Base-by-base conservation (phyloP, 2,113 vertebrate species). In the Nothobranchius kuhntae region DNA sequence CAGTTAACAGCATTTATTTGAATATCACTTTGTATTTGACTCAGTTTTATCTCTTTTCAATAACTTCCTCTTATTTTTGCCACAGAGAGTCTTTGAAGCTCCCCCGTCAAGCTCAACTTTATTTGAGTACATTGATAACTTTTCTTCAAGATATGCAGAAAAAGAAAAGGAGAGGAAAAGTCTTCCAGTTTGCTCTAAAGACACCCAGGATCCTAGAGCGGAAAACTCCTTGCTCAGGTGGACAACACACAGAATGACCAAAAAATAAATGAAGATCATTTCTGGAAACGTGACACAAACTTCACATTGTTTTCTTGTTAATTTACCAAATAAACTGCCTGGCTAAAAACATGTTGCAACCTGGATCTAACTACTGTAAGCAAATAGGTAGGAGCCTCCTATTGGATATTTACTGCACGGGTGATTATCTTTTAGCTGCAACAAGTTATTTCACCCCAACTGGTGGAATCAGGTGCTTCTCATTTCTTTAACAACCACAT, bases 171-270 rank as follows among this genome's bases (percentile, higher is more conserved):
- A 92, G 48, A 89, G 71, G 62, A 85, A 52, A 12, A 63, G 51
- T 61, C 73, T 75, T 3, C 57, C 67, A 0, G 38, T 46, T 9
- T 94, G 93, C 59, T 77, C 80, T 17, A 57, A 66, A 63, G 50
- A 69, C 5, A 63, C 73, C n/a, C 54, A 64, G 13, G 65, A 71
- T 44, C 63, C 77, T 9, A 79, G 1, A 35, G 69, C 59, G 7
- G 86, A 92, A 38, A 86, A 89, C 53, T 89, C 89, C n/a, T 80
- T 94, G 15, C 74, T 92, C 36, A 92, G 93, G 93, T 94, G 67
- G 47, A 59, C 3, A 38, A 21, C 30, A 3, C 30, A 3, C 30
- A 30, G 30, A 30, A 30, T 30, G 4, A 21, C 21, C 21, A 21
- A 21, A 21, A 21, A 21, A 21, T 21, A 21, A 21, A 21, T 21